Conservation (phyloP, 2,888 invertebrate species). For the Drosophila tanythrix region DNA sequence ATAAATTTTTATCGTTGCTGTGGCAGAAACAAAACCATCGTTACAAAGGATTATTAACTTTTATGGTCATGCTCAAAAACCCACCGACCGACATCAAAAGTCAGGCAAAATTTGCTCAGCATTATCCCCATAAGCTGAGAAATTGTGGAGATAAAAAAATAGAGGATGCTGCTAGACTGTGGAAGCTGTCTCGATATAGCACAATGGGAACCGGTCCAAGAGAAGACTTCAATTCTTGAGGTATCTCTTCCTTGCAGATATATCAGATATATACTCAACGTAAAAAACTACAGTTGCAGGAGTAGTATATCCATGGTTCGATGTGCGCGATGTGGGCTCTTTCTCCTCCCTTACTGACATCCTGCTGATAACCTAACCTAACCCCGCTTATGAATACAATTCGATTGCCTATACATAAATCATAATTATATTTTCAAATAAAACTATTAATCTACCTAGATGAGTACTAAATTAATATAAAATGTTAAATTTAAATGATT, state of each 20-base stretch:
- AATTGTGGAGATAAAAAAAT: neutral
- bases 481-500: neutral
- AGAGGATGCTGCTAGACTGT: neutral
- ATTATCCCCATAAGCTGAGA: constrained; percentile 34
- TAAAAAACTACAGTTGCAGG: neutral
- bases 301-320: neutral
- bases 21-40: constrained; percentile 15
- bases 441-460: too few relatives aligned
- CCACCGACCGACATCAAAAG: constrained; percentile 16
- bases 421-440: neutral
- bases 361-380: neutral
- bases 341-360: neutral
- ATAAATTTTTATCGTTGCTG: constrained; percentile 58
- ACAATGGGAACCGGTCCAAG: neutral
- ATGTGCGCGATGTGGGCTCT: neutral
- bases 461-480: neutral
- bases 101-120: neutral
- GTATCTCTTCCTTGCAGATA: neutral
- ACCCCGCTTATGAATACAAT: neutral
- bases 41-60: constrained; percentile 59
- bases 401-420: neutral
- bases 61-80: constrained; percentile 27
- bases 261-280: neutral
- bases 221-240: neutral
- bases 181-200: neutral